phyloP scores from a whole-genome alignment of 2,888 invertebrate species.

The Timandra comae region DNA sequence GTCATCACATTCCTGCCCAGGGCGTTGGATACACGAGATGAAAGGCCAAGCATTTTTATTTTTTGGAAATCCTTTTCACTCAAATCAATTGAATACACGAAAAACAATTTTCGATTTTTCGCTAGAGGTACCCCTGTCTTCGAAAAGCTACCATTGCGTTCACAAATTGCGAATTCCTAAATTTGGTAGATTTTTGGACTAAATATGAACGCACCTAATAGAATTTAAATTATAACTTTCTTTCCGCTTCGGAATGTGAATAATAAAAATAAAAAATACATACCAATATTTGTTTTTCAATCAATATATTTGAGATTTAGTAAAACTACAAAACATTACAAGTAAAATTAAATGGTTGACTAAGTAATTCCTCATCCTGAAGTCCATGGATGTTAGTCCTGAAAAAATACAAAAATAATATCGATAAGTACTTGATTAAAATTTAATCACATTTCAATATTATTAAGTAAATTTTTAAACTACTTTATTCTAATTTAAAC shows the following conservation, averaged over 20 bases:
- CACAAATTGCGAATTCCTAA: slow-evolving; percentile 12
- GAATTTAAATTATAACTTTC: no score
- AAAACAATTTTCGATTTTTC: slow-evolving; percentile 29
- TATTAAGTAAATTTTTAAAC: no score
- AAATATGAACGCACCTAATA: slow-evolving; percentile 33
- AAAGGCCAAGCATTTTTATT: slow-evolving; percentile 55
- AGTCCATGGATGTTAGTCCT: no score
- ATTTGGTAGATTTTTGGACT: slow-evolving; percentile 26
- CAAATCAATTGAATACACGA: slow-evolving; percentile 14
- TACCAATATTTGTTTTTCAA: slow-evolving; percentile 2
- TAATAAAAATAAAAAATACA: no score
- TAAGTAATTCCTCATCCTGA: no score
- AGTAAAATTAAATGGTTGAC: no score
- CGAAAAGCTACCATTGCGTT: slow-evolving; percentile 46
- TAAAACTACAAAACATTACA: slow-evolving; percentile 15
- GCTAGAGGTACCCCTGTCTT: slow-evolving; percentile 22
- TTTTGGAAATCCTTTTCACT: slow-evolving; percentile 12
- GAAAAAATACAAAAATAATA: no score
- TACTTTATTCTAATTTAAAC: no score
- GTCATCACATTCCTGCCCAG: slow-evolving; percentile 64
- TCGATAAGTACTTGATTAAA: no score
- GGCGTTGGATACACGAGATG: slow-evolving; percentile 56
- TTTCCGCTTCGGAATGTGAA: no score
- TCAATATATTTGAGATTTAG: slow-evolving; percentile 13
- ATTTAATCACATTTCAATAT: no score